phyloP scores from a whole-genome alignment of 2,797 vertebrate species.

The Novumbra hubbsi region DNA sequence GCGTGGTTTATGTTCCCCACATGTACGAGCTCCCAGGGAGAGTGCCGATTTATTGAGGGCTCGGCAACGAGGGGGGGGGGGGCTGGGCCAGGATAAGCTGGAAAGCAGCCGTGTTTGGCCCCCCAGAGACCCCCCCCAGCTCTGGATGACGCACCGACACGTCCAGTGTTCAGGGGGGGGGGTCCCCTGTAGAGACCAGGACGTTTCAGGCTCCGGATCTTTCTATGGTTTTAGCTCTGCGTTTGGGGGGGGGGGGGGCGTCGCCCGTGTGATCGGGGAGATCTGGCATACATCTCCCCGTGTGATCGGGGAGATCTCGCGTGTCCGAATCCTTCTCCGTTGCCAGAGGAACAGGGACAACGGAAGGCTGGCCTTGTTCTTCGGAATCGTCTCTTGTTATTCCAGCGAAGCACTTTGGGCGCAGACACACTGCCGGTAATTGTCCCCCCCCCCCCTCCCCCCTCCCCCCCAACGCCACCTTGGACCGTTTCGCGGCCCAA shows the following conservation, averaged over 20 bases:
- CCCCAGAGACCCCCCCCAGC: conserved; percentile 22
- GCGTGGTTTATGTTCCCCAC: conserved; percentile 69
- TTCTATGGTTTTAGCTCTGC: background rate
- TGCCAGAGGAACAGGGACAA: background rate
- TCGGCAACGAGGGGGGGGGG: conserved; percentile 64
- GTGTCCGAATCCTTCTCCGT: background rate
- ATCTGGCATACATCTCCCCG: background rate
- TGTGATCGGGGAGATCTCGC: background rate
- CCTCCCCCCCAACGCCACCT: conserved; percentile 39
- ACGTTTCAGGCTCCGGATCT: conserved; percentile 33
- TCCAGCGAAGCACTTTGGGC: conserved; percentile 21
- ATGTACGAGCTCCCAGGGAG: conserved; percentile 63
- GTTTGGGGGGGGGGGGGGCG: background rate
- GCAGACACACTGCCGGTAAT: conserved; percentile 58
- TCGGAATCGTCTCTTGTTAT: background rate
- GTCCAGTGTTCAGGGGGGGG: conserved; percentile 66
- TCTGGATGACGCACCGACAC: conserved; percentile 53
- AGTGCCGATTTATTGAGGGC: conserved; percentile 72
- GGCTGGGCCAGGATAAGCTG: conserved; percentile 64
- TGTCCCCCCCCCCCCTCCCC: conserved; percentile 52
- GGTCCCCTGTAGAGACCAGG: conserved; percentile 58
- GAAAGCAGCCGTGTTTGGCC: conserved; percentile 70
- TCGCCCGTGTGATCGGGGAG: background rate
- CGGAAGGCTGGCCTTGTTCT: background rate
- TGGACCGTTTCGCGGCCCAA: conserved; percentile 75